Evolutionary conservation across 2,113 vertebrate species (phyloP).

Genomic region (Aramus guarauna): DNA sequence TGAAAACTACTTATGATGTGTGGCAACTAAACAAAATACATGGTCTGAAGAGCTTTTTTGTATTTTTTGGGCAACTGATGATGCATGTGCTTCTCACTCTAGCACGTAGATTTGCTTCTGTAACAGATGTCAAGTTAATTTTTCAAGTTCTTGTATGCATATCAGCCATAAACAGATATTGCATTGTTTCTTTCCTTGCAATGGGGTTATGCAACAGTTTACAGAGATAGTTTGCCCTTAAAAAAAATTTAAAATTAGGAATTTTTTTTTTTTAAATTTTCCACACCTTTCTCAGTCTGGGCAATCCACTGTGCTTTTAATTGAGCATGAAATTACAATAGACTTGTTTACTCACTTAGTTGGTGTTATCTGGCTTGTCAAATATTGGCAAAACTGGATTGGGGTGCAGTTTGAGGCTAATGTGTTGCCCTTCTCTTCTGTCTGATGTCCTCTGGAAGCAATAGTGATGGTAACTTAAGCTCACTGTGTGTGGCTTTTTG

Average conservation of each 20-base stretch:
- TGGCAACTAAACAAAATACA: not conserved
- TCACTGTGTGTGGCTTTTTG: no score
- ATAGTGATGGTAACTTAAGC: not conserved
- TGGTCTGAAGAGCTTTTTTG: not conserved
- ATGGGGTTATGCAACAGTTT: not conserved
- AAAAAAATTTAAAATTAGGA: not conserved
- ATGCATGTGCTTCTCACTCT: not conserved
- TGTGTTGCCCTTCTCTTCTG: not conserved
- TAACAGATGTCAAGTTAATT: not conserved
- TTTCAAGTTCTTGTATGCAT: not conserved
- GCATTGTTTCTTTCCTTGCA: not conserved
- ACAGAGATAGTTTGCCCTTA: not conserved
- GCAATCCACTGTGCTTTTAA: constrained; percentile 7
- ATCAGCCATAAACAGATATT: not conserved
- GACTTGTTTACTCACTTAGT: constrained; percentile 28
- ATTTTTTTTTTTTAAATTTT: not conserved
- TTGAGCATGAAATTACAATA: constrained; percentile 49
- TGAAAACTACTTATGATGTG: not conserved
- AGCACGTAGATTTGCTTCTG: not conserved
- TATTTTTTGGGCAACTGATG: not conserved
- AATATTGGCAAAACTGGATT: not conserved
- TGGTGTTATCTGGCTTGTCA: not conserved
- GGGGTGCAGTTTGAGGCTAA: not conserved
- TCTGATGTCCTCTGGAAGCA: not conserved
- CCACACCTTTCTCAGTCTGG: not conserved